Percentiles rank a stretch among this genome's conserved stretches.
These are phyloP conservation scores for Muntiacus reevesi DNA, from an alignment of 2,113 vertebrate species.

Conservation along the genomic window DNA sequence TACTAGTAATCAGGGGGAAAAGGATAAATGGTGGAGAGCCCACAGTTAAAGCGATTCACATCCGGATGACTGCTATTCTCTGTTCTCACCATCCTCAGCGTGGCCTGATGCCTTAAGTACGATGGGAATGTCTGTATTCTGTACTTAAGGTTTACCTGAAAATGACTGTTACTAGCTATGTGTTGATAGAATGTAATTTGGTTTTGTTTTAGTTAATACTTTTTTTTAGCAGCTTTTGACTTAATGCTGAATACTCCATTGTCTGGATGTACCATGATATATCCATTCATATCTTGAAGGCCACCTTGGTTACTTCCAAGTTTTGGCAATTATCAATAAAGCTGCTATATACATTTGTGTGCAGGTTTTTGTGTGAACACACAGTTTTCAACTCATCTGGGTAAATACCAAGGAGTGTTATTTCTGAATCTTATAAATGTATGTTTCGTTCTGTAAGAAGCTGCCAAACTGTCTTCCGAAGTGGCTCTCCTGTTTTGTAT, in stretches of 20 bases:
- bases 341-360: not conserved
- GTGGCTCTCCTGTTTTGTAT: not conserved
- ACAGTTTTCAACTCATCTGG: not conserved
- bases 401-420: not conserved
- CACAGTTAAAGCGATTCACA: not conserved
- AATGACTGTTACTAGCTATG: not conserved
- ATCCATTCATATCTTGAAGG: not conserved
- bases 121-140: not conserved
- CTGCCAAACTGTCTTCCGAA: not conserved
- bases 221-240: not conserved
- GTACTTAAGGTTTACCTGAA: not conserved
- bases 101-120: not conserved
- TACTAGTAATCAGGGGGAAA: not conserved
- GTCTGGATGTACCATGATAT: not conserved
- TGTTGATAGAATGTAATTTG: not conserved
- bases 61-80: accelerated
- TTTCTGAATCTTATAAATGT: not conserved
- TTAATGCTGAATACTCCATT: not conserved
- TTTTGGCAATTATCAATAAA: not conserved
- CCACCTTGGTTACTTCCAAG: not conserved
- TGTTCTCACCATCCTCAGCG: not conserved
- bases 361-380: not conserved
- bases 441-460: not conserved
- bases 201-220: not conserved
- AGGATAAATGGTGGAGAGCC: not conserved